phyloP scores from a whole-genome alignment of 1,140 invertebrate genomes.

The Zaprionus ghesquierei region DNA sequence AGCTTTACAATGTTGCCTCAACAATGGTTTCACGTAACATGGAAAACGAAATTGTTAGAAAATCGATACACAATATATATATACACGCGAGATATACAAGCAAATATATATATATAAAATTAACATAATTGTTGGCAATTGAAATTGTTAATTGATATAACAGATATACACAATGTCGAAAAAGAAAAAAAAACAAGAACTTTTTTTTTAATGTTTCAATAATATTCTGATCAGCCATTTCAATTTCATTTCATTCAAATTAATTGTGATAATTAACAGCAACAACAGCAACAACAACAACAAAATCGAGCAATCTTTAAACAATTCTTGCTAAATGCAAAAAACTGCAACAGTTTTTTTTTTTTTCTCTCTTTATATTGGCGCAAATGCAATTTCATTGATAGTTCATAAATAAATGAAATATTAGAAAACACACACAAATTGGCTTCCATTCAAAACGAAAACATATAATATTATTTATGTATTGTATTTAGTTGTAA shows the following conservation, averaged over 20 bases:
- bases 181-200: neutral
- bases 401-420: neutral
- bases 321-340: conserved; percentile 1
- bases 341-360: conserved; percentile 59
- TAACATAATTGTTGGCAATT: conserved; percentile 44
- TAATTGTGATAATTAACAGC: conserved; percentile 70
- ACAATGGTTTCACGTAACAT: conserved; percentile 76
- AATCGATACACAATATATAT: neutral
- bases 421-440: conserved; percentile 24
- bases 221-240: conserved; percentile 44
- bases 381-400: conserved; percentile 7
- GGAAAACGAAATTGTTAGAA: conserved; percentile 56
- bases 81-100: neutral
- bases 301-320: conserved; percentile 22
- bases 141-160: conserved; percentile 58
- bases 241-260: conserved; percentile 57
- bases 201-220: conserved; percentile 1
- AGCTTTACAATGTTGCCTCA: conserved; percentile 81
- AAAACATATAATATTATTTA: conserved; percentile 28
- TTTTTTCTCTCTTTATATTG: neutral
- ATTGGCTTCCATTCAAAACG: conserved; percentile 80
- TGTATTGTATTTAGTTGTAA: conserved; percentile 53
- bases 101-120: conserved; percentile 17
- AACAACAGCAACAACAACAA: too few species aligned
- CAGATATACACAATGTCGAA: neutral